Percentiles rank a stretch among this genome's conserved stretches.
Conservation (phyloP, 2,797 vertebrate species). For the Falco naumanni region DNA sequence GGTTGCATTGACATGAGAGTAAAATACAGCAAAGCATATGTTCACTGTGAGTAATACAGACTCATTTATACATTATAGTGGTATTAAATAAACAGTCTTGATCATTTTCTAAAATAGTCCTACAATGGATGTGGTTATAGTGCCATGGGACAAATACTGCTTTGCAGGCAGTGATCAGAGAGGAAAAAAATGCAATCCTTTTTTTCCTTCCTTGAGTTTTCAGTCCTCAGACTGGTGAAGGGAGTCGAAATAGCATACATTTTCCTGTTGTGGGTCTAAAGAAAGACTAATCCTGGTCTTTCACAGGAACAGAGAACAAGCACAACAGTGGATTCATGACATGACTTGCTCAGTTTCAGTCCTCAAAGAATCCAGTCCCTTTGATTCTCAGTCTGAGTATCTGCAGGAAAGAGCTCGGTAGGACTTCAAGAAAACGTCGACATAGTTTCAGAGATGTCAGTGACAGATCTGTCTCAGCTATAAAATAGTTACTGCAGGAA, state of each 20-base stretch:
- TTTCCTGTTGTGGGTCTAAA: neutral
- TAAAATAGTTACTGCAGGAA: slow-evolving; percentile 8
- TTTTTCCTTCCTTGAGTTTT: neutral
- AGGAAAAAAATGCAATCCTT: neutral
- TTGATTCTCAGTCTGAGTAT: neutral
- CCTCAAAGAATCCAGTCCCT: slow-evolving; percentile 24
- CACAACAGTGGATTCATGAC: neutral
- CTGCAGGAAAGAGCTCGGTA: neutral
- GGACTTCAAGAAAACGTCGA: slow-evolving; percentile 6
- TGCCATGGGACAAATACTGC: neutral
- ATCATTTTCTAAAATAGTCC: slow-evolving; percentile 15
- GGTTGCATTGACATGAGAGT: slow-evolving; percentile 33
- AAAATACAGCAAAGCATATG: slow-evolving; percentile 35
- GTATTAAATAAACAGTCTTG: slow-evolving; percentile 18
- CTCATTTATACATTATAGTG: neutral
- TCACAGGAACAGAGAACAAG: slow-evolving; percentile 6
- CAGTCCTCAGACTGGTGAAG: neutral
- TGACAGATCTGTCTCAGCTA: neutral
- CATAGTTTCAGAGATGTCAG: slow-evolving; percentile 11
- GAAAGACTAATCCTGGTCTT: slow-evolving; percentile 7
- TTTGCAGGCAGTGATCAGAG: neutral
- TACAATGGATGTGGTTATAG: neutral
- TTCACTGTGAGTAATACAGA: slow-evolving; percentile 25
- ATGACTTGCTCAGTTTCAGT: slow-evolving; percentile 16
- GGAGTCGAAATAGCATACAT: neutral